phyloP scores from a whole-genome alignment of 2,797 vertebrate genomes.

The Liparis tanakae region DNA sequence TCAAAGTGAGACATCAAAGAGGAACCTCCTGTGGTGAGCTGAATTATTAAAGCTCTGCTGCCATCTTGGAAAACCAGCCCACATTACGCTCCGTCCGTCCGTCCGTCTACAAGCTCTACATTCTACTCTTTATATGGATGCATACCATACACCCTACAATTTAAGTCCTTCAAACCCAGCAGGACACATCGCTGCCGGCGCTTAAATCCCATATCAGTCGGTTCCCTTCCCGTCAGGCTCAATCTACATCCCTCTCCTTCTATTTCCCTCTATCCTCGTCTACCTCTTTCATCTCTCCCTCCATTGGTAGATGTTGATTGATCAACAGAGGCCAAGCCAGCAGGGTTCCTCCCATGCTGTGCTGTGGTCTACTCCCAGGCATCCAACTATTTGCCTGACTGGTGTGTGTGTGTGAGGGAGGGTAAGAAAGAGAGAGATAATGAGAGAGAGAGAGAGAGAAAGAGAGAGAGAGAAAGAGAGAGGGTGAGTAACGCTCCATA shows the following conservation, averaged over 20 bases:
- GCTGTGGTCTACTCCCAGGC: conserved; percentile 33
- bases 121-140: background rate
- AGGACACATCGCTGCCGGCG: conserved; percentile 12
- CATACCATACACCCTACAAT: background rate
- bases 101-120: background rate
- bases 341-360: conserved; percentile 61
- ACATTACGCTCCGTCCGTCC: background rate
- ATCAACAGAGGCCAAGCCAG: conserved; percentile 61
- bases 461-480: background rate
- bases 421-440: conserved; percentile 10
- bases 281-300: conserved; percentile 58
- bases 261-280: conserved; percentile 23
- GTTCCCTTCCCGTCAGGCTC: conserved; percentile 6
- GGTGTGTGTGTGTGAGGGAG: conserved; percentile 5
- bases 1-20: conserved; percentile 73
- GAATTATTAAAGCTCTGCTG: conserved; percentile 65
- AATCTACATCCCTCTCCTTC: conserved; percentile 18
- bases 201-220: conserved; percentile 23
- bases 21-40: conserved; percentile 60
- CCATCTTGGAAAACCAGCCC: conserved; percentile 45
- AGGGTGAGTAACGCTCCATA: conserved; percentile 2
- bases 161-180: conserved; percentile 39
- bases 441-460: background rate
- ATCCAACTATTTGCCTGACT: conserved; percentile 37
- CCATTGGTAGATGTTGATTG: conserved; percentile 70